Conservation (phyloP, 2,113 vertebrate species). For the Gnathonemus echidnorhynchus region DNA sequence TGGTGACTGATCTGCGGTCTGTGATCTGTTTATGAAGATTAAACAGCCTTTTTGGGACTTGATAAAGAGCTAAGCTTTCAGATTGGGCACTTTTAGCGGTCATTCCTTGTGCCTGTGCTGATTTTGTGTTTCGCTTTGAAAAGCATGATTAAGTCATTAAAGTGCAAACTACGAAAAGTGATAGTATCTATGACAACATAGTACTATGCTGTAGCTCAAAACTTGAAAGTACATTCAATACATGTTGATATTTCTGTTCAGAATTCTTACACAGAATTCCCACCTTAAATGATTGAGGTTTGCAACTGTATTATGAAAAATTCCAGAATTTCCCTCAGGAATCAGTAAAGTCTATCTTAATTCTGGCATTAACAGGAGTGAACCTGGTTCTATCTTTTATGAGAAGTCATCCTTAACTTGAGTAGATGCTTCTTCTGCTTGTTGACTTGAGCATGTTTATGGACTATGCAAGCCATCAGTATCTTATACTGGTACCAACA, state of each 20-base stretch:
- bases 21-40: background rate
- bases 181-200: background rate
- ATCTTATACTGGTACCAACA: background rate
- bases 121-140: background rate
- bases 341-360: background rate
- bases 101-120: background rate
- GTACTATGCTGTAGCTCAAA: background rate
- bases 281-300: background rate
- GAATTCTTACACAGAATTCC: background rate
- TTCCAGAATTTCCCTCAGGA: no score
- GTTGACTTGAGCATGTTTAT: background rate
- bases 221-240: background rate
- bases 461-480: background rate
- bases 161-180: background rate
- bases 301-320: background rate
- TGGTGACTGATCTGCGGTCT: background rate
- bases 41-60: background rate
- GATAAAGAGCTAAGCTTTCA: background rate
- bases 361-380: background rate
- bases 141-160: background rate
- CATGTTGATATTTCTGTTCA: background rate
- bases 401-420: background rate
- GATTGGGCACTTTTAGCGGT: background rate
- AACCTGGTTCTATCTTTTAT: background rate
- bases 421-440: background rate